Evolutionary conservation across 1,140 invertebrate species (phyloP), one percentile per base, ranked within the genome.

Genomic region (Ips nitidus): DNA sequence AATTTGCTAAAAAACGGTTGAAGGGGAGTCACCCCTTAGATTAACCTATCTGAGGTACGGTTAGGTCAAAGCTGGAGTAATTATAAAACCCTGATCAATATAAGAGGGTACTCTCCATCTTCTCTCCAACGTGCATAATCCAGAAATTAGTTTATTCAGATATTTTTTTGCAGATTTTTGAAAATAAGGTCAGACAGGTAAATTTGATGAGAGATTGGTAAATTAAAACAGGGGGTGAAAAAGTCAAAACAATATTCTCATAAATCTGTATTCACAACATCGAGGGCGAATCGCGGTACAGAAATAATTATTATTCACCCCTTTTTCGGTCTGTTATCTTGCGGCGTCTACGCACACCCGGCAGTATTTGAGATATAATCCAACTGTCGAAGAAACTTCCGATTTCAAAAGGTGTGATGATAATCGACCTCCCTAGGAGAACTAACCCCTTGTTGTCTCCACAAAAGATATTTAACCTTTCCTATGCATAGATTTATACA

Each of bases 371-470:
- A 69, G 39, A 69, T 72, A 74, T 74, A 74, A 74, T 73, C 71
- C 73, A 73, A 72, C 72, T 71, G 68, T 74, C 67, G 50, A 71
- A 72, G 71, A 73, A 72, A 74, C 65, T 71, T 70, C 67, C 67
- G 71, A 69, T 74, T 65, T 74, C 58, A 69, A 74, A 74, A 74
- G 73, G 73, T 74, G 71, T 74, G 73, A 74, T 74, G 73, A 74
- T 74, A 74, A 74, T 74, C 73, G 71, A 74, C 73, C 69, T 70
- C 66, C 68, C 73, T 69, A 56, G 71, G 70, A 73, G 73, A 74
- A 66, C 52, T 52, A 72, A 72, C 71, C 73, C 63, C 71, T 74
- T 74, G 69, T 72, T 71, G 69, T 73, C 43, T 66, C 56, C 61
- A 74, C 71, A 72, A 73, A 67, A 69, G 71, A 65, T 73, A 61